Conservation (phyloP, 2,113 vertebrate species). For the Misgurnus mizolepis region DNA sequence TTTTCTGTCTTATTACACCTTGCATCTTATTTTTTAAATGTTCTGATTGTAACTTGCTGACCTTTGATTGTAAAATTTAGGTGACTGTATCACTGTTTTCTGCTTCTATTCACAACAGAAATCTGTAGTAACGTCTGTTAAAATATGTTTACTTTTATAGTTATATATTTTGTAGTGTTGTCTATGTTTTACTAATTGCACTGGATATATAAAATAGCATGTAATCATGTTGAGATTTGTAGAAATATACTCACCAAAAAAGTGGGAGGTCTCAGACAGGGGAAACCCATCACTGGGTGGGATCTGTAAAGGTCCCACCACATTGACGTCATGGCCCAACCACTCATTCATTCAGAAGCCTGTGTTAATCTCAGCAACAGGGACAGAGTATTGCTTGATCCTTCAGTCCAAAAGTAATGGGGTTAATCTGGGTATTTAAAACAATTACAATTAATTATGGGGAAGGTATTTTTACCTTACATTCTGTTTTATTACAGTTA, state of each 20-base stretch:
- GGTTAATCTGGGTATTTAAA: conserved; percentile 16
- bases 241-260: conserved; percentile 83
- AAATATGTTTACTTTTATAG: no score
- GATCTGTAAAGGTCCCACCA: conserved; percentile 85
- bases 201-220: background rate
- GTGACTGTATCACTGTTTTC: background rate
- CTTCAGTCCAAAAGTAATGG: background rate
- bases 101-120: background rate
- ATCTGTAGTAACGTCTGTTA: no score
- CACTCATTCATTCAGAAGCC: conserved; percentile 78
- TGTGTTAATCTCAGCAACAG: conserved; percentile 45
- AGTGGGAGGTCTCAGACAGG: conserved; percentile 81
- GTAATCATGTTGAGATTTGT: background rate
- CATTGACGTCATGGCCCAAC: conserved; percentile 86
- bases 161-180: no score
- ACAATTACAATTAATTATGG: background rate
- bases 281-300: conserved; percentile 82
- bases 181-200: no score
- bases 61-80: background rate
- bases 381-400: background rate
- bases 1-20: conserved; percentile 63
- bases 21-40: conserved; percentile 32
- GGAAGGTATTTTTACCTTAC: no score
- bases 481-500: no score
- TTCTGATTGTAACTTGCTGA: background rate